Evolutionary conservation across 2,113 vertebrate genomes (phyloP).

Genomic region (Sialia sialis): DNA sequence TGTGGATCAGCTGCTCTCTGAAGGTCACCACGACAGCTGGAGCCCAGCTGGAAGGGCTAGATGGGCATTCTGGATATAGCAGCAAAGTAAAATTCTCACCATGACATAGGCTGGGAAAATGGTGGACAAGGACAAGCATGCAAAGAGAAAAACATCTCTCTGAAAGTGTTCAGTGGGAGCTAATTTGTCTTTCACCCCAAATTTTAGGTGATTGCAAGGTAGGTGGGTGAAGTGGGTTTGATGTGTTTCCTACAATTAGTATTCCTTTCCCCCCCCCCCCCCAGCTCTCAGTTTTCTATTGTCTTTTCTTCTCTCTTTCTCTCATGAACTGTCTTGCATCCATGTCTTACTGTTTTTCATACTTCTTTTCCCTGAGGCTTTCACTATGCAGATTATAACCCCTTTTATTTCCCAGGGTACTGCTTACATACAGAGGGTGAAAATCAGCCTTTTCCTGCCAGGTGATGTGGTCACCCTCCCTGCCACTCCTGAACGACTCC

Average conservation of each 20-base stretch:
- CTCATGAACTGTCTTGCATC: not conserved
- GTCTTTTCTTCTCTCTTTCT: not conserved
- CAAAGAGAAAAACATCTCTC: not conserved
- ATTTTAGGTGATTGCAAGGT: not conserved
- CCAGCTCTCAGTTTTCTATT: not conserved
- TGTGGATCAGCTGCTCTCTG: not conserved
- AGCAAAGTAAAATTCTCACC: not conserved
- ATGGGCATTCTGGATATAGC: not conserved
- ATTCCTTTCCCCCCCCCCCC: fast-evolving
- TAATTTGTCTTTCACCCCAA: not conserved
- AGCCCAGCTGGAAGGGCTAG: not conserved
- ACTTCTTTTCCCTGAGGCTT: not conserved
- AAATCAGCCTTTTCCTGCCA: conserved; percentile 6
- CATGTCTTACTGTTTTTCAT: not conserved
- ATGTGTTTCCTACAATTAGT: not conserved
- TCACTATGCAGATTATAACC: not conserved
- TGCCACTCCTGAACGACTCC: not conserved
- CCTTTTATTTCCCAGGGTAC: not conserved
- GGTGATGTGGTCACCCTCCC: not conserved
- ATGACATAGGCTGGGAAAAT: not conserved
- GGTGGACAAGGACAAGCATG: not conserved
- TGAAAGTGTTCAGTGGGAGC: not conserved
- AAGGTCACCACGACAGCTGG: not conserved
- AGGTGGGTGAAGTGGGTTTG: not conserved
- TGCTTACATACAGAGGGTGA: not conserved